Base-by-base conservation (phyloP, 2,113 vertebrate genomes). In the Todiramphus chloris region DNA sequence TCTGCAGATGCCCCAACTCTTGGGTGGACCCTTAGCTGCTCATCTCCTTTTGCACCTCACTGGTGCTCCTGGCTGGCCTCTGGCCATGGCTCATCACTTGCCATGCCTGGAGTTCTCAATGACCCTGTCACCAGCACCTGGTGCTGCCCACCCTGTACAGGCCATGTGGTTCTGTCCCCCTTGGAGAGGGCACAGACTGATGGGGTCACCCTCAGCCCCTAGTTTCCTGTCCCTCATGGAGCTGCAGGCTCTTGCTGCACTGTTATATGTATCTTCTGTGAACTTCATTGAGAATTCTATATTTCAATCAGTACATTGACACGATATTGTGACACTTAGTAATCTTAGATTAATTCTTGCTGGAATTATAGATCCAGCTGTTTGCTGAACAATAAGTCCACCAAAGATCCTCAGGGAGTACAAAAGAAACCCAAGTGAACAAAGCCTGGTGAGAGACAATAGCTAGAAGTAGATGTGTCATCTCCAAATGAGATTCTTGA, bases 71-170 rank as follows among this genome's bases (percentile, higher is more conserved):
- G 33, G 6, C 5, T 72, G 10, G 6, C 6, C 8, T 55, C 35
- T 74, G 27, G 16, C 19, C 13, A n/a, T 33, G 10, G 13, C 5
- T 74, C 13, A 50, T 44, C 1, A 1, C 16, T 50, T 82, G 28
- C 10, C 1, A 0, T 63, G n/a, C 12, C 17, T 33, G 6, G n/a
- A 28, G 28, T 5, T 56, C n/a, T 41, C 0, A 0, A 16, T 25
- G 14, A 37, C 11, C 3, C 14, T 37, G 5, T 63, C 33, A 25
- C 16, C 16, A 55, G n/a, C 31, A 17, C 2, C 9, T 6, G 8
- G 14, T 41, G 6, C 23, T 56, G 16, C 11, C 10, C 41, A 33
- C 3, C 3, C 11, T 16, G 6, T 46, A 30, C 24, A 59, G 33
- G 6, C 1, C 18, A 13, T 66, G 17, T 28, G 25, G 13, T 11